These are phyloP conservation scores for Camelus bactrianus DNA, from an alignment of 2,113 vertebrate genomes.

Conservation along the genomic window DNA sequence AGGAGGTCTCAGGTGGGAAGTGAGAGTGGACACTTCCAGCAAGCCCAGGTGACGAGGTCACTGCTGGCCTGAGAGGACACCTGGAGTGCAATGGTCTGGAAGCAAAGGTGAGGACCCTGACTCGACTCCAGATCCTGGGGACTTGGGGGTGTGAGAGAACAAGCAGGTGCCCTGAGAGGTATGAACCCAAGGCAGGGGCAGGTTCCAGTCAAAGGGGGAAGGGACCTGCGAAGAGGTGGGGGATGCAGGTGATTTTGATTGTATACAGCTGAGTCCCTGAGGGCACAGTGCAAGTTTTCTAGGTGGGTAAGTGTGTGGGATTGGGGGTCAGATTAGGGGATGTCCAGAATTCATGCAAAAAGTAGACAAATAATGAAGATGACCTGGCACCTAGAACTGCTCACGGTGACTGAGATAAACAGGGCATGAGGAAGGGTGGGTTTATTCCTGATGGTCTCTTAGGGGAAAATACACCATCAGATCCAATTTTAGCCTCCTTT, in stretches of 20 bases:
- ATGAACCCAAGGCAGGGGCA: neutral
- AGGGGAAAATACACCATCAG: neutral
- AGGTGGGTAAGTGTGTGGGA: neutral
- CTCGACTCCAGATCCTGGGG: neutral
- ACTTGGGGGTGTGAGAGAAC: too few relatives aligned
- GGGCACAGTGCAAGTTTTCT: neutral
- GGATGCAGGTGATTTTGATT: neutral
- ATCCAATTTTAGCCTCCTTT: neutral
- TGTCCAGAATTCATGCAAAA: neutral
- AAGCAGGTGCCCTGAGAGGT: too few relatives aligned
- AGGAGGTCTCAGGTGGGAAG: neutral
- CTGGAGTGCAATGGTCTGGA: neutral
- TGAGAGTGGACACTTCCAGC: neutral
- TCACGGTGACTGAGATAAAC: neutral
- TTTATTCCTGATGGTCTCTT: neutral
- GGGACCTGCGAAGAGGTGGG: neutral
- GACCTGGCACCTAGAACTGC: neutral
- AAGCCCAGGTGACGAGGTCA: rapidly evolving
- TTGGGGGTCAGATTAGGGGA: neutral
- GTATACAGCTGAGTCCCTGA: neutral
- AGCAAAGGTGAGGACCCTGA: too few relatives aligned
- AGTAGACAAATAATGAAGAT: neutral
- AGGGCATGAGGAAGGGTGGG: neutral
- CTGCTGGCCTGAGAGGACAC: neutral
- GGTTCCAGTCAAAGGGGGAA: neutral